Conservation (phyloP, 2,113 vertebrate species). For the Ophthalmolycus amberensis region DNA sequence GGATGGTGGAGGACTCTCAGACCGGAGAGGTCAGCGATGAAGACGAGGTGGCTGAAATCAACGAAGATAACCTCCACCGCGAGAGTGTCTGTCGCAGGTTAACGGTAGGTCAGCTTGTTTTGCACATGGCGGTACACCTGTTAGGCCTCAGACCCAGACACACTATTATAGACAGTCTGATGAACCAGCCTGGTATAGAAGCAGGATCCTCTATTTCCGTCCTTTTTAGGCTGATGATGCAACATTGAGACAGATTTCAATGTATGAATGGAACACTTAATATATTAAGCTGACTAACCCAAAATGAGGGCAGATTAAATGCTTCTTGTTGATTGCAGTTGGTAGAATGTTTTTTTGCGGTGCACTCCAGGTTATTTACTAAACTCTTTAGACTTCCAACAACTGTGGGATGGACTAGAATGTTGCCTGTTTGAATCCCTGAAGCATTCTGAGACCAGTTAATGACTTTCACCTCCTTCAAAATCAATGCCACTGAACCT, state of each 20-base stretch:
- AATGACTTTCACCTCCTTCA: too few species aligned
- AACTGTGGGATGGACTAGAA: too few species aligned
- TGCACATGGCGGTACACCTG: background rate
- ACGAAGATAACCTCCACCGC: constrained; percentile 75
- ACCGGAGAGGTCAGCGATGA: constrained; percentile 82
- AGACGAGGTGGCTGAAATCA: constrained; percentile 77
- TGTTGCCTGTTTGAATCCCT: too few species aligned
- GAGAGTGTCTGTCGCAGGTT: constrained; percentile 75
- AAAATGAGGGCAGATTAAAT: constrained; percentile 46
- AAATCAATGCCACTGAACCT: too few species aligned
- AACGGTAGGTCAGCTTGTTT: constrained; percentile 80
- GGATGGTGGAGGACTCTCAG: constrained; percentile 78
- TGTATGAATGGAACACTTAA: constrained; percentile 7
- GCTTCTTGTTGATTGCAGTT: constrained; percentile 2
- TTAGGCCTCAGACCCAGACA: background rate
- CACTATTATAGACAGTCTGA: constrained; percentile 9
- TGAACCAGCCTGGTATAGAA: background rate
- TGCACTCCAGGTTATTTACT: background rate
- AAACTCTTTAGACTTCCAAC: background rate
- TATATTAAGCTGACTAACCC: constrained; percentile 29
- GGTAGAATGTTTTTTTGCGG: background rate
- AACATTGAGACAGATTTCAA: constrained; percentile 1
- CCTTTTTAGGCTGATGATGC: constrained; percentile 12
- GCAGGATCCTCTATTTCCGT: background rate
- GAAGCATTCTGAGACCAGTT: too few species aligned